These are phyloP conservation scores for Erebia aethiops DNA, from an alignment of 2,888 invertebrate species.

Conservation along the genomic window DNA sequence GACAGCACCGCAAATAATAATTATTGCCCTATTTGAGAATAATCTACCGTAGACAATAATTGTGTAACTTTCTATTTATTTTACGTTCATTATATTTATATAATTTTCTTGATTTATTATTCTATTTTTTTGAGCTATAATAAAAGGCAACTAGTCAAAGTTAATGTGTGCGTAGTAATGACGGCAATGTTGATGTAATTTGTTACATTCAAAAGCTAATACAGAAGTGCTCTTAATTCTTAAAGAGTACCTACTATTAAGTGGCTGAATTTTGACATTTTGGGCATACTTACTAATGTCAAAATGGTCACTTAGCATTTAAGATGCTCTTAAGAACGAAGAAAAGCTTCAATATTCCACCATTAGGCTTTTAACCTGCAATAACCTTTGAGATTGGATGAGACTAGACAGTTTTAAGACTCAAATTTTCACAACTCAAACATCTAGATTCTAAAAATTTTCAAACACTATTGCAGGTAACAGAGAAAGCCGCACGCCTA, in stretches of 20 bases:
- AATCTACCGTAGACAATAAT: conserved; percentile 1
- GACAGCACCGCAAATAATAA: conserved; percentile 36
- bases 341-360: too few relatives aligned
- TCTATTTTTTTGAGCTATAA: neutral
- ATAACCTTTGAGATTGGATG: neutral
- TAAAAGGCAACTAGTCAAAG: neutral
- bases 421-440: neutral
- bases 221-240: too few relatives aligned
- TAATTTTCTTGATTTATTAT: neutral
- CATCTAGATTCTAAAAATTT: neutral
- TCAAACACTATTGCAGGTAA: neutral
- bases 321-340: too few relatives aligned
- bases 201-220: neutral
- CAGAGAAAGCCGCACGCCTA: neutral
- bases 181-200: neutral
- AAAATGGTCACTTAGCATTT: too few relatives aligned
- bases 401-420: conserved; percentile 1
- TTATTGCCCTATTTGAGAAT: conserved; percentile 18
- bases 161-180: conserved; percentile 2
- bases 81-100: neutral
- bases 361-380: conserved; percentile 1
- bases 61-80: conserved; percentile 1
- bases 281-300: too few relatives aligned
- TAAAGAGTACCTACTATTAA: too few relatives aligned
- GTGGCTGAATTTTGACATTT: too few relatives aligned